phyloP scores from a whole-genome alignment of 2,113 vertebrate genomes.

The Agelaius tricolor region DNA sequence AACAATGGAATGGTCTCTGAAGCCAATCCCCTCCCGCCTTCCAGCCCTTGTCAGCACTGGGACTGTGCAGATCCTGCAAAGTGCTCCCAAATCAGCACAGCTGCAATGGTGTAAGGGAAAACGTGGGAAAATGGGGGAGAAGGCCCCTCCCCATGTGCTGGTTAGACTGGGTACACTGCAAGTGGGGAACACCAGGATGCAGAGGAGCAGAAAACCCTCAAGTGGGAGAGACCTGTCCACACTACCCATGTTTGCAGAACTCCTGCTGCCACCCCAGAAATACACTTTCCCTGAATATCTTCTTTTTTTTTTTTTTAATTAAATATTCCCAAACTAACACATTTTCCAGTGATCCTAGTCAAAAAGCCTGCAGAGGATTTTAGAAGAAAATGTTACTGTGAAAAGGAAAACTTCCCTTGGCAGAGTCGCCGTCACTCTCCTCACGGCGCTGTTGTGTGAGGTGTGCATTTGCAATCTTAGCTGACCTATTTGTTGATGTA shows the following conservation, averaged over 20 bases:
- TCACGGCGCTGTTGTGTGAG: neutral
- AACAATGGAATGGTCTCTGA: neutral
- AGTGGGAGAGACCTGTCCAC: neutral
- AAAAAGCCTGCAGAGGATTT: slow-evolving; percentile 25
- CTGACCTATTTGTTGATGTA: slow-evolving; percentile 61
- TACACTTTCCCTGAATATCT: neutral
- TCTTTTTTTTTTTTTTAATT: neutral
- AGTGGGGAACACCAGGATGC: neutral
- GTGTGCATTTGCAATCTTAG: neutral
- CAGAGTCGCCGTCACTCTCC: neutral
- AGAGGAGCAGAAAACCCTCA: neutral
- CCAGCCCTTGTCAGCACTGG: neutral
- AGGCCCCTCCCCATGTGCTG: rapidly evolving
- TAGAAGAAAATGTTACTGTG: slow-evolving; percentile 14
- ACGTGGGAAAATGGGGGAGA: rapidly evolving
- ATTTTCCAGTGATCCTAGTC: neutral
- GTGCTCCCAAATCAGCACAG: neutral
- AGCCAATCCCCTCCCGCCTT: rapidly evolving
- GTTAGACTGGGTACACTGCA: neutral
- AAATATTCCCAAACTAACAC: neutral
- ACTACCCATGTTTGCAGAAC: neutral
- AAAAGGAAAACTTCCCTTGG: slow-evolving; percentile 32
- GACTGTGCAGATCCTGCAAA: neutral
- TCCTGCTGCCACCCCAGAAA: neutral
- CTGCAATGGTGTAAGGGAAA: neutral